These are phyloP conservation scores for Gavialis gangeticus DNA, from an alignment of 2,113 vertebrate genomes.

Conservation along the genomic window DNA sequence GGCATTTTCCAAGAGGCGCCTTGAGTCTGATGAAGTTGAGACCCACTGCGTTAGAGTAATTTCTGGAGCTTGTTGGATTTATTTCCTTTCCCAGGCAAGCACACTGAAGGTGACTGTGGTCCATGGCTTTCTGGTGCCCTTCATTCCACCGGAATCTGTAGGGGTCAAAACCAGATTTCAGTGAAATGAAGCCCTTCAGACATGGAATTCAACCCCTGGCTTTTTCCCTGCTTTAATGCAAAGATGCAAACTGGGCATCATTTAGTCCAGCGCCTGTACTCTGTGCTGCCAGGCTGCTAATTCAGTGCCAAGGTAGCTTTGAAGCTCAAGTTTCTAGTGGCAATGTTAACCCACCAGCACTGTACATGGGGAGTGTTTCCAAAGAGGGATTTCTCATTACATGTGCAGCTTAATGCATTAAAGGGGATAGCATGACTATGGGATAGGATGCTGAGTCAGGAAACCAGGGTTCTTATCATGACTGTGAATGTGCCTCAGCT, in stretches of 20 bases:
- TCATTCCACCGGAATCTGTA: conserved; percentile 78
- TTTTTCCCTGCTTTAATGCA: background rate
- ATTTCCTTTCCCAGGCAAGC: background rate
- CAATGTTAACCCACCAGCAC: accelerated
- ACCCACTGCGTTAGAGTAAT: background rate
- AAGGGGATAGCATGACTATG: background rate
- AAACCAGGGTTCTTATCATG: background rate
- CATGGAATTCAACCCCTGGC: background rate
- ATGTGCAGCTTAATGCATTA: background rate
- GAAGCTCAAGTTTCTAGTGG: accelerated
- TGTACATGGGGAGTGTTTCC: background rate
- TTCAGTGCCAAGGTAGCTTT: background rate
- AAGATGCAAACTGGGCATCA: background rate
- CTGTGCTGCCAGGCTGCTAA: background rate
- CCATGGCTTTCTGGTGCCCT: conserved; percentile 49
- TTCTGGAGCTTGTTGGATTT: background rate
- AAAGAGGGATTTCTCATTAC: background rate
- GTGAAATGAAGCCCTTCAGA: conserved; percentile 69
- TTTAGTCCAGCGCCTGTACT: background rate
- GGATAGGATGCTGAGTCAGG: background rate
- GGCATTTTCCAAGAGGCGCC: no score
- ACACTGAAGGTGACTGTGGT: background rate
- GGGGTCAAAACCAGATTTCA: conserved; percentile 47
- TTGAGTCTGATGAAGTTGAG: no score
- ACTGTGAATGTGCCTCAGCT: background rate